These are phyloP conservation scores for Strigamia crassipes DNA, from an alignment of 2,888 invertebrate genomes.

Conservation along the genomic window DNA sequence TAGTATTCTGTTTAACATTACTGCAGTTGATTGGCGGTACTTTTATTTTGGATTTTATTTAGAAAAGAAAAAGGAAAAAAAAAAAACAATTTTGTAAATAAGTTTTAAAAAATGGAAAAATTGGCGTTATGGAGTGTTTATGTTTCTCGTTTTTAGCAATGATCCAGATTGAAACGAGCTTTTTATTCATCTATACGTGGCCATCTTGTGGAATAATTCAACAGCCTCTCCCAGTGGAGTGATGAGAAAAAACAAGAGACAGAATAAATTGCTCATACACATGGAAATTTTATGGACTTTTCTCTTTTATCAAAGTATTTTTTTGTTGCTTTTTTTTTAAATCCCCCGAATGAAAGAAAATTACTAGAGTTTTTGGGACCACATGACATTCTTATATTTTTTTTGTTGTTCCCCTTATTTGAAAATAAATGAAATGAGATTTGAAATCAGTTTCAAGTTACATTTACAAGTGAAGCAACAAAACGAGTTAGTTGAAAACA, in stretches of 20 bases:
- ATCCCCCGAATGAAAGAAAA: background rate
- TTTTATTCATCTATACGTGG: conserved; percentile 31
- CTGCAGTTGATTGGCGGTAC: background rate
- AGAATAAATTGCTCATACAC: conserved; percentile 35
- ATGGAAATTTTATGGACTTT: conserved; percentile 25
- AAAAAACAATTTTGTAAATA: background rate
- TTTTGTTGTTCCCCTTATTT: background rate
- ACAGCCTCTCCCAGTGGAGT: conserved; percentile 21
- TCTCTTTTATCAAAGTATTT: conserved; percentile 25
- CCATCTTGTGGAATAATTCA: conserved; percentile 28
- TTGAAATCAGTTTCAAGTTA: background rate
- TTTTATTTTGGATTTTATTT: background rate
- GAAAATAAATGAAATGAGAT: background rate
- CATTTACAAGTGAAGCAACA: background rate
- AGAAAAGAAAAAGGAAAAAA: background rate
- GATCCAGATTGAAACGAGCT: conserved; percentile 27
- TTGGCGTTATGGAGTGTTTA: conserved; percentile 32
- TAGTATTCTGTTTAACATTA: background rate
- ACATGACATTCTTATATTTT: background rate
- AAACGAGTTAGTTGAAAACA: background rate
- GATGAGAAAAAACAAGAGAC: conserved; percentile 29
- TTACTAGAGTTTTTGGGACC: background rate
- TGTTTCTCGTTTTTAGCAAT: conserved; percentile 18
- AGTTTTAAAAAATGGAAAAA: background rate
- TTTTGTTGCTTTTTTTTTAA: background rate